These are phyloP conservation scores for Dorcus parallelipipedus DNA, from an alignment of 2,888 invertebrate species.

Conservation along the genomic window DNA sequence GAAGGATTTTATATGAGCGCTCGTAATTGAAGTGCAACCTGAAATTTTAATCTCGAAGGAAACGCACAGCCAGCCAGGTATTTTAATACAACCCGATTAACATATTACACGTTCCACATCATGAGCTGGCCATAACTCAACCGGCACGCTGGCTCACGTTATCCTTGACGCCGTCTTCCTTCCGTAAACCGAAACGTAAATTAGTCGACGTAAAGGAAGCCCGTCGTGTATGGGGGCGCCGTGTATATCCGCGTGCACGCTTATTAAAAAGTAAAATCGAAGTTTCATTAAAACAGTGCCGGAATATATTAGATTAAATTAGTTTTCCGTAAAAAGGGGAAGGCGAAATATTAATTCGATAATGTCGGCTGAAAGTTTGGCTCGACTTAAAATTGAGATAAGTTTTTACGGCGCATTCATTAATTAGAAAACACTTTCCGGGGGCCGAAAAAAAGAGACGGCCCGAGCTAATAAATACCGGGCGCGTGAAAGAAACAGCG, in stretches of 20 bases:
- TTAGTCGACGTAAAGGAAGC: no score
- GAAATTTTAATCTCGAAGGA: constrained; percentile 4
- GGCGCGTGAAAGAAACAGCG: no score
- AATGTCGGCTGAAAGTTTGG: background rate
- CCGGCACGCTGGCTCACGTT: background rate
- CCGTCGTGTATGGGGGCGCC: no score
- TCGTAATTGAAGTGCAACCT: background rate
- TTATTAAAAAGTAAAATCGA: constrained; percentile 1
- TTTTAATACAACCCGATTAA: constrained; percentile 13
- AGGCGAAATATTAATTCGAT: background rate
- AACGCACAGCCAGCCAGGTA: constrained; percentile 6
- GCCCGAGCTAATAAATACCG: no score
- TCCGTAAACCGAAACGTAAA: no score
- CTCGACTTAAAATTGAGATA: no score
- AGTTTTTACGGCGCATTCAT: no score
- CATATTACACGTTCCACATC: constrained; percentile 8
- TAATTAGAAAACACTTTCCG: no score
- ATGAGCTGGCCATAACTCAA: constrained; percentile 4
- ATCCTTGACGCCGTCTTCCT: no score
- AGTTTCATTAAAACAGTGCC: background rate
- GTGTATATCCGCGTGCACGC: background rate
- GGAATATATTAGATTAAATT: constrained; percentile 1
- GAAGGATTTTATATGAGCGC: no score
- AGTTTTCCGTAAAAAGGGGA: background rate
- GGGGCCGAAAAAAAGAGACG: no score